Base-by-base conservation (phyloP, 2,888 invertebrate species). In the Volucella inanis region DNA sequence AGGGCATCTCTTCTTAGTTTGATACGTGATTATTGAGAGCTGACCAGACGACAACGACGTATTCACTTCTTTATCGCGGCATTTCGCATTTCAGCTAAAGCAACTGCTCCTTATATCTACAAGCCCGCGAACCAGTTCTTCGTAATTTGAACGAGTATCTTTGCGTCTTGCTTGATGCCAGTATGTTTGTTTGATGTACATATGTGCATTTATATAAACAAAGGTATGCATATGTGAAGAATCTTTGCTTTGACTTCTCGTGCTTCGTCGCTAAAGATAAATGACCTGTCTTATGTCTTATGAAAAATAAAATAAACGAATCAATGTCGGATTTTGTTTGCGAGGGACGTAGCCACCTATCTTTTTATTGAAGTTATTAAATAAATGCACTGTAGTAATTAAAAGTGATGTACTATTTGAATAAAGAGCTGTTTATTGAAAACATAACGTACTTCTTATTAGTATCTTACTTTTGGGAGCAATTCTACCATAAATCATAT, bases 61-160 rank as follows among this genome's bases (percentile, higher is more conserved):
- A 72, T 81, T 64, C 61, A 83, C 43, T 68, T 78, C 55, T 68
- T 61, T 62, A 64, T 57, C 68, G 62, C 61, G 67, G 75, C 55
- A 67, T 77, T 80, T 80, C 71, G 80, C 74, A 83, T 82, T 82
- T 68, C 22, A 85, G 76, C 65, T 85, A 81, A 76, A 77, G 49
- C 57, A 72, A 77, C 81, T 71, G 80, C 71, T 61, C 61, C 75
- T 76, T 75, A 67, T 8, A 14, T 14, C 14, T 54, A 71, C 80
- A 67, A 79, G 67, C 47, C 47, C 80, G 80, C 80, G 85, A 85
- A 85, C 85, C 85, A 85, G 85, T 85, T 85, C 72, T 85, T 81
- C 55, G 81, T 81, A 81, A 85, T 81, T 85, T 81, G 76, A 85
- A 81, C 85, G 38, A 57, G 72, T 72, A 74, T 74, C 67, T 78